Evolutionary conservation across 2,797 vertebrate genomes (phyloP).

Genomic region (Falco novaeseelandiae): DNA sequence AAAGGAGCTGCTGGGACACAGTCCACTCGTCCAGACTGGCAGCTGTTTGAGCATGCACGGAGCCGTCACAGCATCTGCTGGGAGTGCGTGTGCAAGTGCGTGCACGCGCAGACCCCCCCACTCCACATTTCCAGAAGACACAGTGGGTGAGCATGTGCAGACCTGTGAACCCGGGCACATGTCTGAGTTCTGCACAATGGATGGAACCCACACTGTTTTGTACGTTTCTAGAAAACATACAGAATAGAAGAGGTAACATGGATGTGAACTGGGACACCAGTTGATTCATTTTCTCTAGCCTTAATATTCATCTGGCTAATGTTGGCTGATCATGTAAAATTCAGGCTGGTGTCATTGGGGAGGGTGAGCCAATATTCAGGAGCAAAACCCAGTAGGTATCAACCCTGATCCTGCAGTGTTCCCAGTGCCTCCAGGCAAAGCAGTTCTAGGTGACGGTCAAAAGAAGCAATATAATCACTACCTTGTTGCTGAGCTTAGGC

Average conservation of each 20-base stretch:
- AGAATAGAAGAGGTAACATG: background rate
- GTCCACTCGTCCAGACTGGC: fast-evolving
- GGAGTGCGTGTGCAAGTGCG: fast-evolving
- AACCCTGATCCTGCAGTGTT: background rate
- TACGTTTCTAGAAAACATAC: background rate
- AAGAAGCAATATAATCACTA: background rate
- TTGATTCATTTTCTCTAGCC: background rate
- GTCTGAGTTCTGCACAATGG: background rate
- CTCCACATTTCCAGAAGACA: background rate
- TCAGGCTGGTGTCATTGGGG: background rate
- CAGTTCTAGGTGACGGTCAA: background rate
- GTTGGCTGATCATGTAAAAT: background rate
- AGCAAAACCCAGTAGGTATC: background rate
- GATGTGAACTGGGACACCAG: background rate
- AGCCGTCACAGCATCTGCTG: background rate
- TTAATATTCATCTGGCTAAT: background rate
- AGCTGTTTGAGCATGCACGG: fast-evolving
- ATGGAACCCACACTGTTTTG: background rate
- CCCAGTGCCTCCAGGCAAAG: background rate
- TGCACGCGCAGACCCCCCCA: fast-evolving
- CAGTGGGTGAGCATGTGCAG: background rate
- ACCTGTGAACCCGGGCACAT: fast-evolving
- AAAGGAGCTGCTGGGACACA: background rate
- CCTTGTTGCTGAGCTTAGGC: background rate
- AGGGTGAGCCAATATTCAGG: background rate